These are phyloP conservation scores for Polypedilum pembai DNA, from an alignment of 1,140 invertebrate genomes.

Conservation along the genomic window DNA sequence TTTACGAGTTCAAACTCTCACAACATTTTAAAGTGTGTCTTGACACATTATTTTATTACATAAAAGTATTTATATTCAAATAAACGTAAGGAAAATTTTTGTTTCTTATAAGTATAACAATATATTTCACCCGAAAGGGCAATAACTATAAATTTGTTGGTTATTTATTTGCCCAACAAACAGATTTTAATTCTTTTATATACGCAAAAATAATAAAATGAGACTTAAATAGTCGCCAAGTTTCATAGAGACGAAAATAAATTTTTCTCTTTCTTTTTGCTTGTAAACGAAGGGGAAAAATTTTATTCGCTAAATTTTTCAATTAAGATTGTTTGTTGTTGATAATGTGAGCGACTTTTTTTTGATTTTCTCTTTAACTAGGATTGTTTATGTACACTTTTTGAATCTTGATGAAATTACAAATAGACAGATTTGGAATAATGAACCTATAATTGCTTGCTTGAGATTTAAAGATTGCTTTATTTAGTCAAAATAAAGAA, in stretches of 20 bases:
- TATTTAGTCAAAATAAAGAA: too few species aligned
- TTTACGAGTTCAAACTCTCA: too few species aligned
- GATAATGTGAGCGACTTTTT: background rate
- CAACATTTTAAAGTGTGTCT: background rate
- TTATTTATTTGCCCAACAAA: slow-evolving; percentile 13
- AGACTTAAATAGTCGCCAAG: background rate
- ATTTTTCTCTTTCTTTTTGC: too few species aligned
- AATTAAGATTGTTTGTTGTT: slow-evolving; percentile 9
- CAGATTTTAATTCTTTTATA: slow-evolving; percentile 1
- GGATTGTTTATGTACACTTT: too few species aligned
- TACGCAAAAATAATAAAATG: background rate
- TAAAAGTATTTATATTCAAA: background rate
- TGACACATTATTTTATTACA: slow-evolving; percentile 8
- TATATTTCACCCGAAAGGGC: slow-evolving; percentile 21
- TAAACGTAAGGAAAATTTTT: background rate
- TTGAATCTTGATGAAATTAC: too few species aligned
- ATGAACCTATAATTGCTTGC: too few species aligned
- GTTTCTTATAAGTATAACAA: background rate
- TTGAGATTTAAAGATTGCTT: too few species aligned
- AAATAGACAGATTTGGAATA: too few species aligned
- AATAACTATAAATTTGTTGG: slow-evolving; percentile 23
- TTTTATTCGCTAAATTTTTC: background rate
- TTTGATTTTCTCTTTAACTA: background rate
- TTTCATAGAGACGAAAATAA: background rate
- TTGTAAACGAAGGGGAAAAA: too few species aligned